phyloP scores from a whole-genome alignment of 2,113 vertebrate genomes.

The Dascyllus trimaculatus region DNA sequence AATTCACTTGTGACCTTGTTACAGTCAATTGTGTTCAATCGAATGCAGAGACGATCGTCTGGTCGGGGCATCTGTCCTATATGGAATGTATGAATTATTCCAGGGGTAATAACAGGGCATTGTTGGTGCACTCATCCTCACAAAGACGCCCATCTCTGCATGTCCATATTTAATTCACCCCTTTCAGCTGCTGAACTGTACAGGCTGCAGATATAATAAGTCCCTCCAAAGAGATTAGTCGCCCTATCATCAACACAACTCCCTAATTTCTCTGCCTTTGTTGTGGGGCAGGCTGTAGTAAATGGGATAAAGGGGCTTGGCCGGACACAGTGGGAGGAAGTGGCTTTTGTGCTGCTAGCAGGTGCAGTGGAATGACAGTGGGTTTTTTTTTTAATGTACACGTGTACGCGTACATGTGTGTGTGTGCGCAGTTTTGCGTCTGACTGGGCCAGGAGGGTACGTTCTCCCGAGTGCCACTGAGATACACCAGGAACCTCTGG shows the following conservation, averaged over 20 bases:
- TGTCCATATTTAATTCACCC: constrained; percentile 75
- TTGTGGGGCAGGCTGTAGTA: constrained; percentile 77
- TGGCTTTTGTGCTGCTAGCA: constrained; percentile 84
- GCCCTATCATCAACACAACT: constrained; percentile 80
- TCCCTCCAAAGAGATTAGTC: constrained; percentile 84
- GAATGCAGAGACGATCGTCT: constrained; percentile 28
- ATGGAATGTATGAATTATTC: constrained; percentile 78
- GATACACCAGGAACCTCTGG: constrained; percentile 82
- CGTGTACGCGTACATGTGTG: constrained; percentile 20
- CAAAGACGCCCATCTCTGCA: constrained; percentile 77
- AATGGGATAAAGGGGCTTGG: constrained; percentile 80
- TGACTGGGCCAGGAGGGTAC: constrained; percentile 42
- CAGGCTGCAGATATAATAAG: constrained; percentile 77
- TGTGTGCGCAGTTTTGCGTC: constrained; percentile 29
- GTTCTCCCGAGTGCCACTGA: constrained; percentile 68
- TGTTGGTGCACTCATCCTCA: constrained; percentile 71
- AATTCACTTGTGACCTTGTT: constrained; percentile 50
- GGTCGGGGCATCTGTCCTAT: constrained; percentile 66
- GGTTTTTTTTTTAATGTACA: constrained; percentile 44
- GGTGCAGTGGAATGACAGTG: constrained; percentile 81
- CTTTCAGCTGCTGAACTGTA: constrained; percentile 81
- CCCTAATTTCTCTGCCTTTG: constrained; percentile 84
- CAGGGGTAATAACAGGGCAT: constrained; percentile 65
- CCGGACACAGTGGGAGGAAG: constrained; percentile 81
- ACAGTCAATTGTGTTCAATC: constrained; percentile 22